Base-by-base conservation (phyloP, 92 coral and sea anemone genomes). In the Actinostola sp. region DNA sequence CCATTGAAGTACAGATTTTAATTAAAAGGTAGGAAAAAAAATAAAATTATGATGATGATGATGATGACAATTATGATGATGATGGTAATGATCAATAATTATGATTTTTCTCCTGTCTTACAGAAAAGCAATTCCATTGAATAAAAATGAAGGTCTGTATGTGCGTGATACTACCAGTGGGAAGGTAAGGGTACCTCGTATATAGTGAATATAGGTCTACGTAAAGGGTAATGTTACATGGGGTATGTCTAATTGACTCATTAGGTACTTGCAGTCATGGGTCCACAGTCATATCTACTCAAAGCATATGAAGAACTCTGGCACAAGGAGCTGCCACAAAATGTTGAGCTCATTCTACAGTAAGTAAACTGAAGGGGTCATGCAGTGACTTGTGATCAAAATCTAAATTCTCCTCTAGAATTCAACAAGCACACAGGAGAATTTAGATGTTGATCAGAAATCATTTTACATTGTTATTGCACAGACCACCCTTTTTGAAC, bases 201-300 rank as follows among this genome's bases (percentile, higher is more conserved):
- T n/a, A n/a, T n/a, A n/a, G n/a, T n/a, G n/a, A n/a, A n/a, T n/a
- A n/a, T n/a, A n/a, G n/a, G n/a, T n/a, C n/a, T n/a, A n/a, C n/a
- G n/a, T n/a, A n/a, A n/a, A n/a, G n/a, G n/a, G n/a, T n/a, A n/a
- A n/a, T n/a, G n/a, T n/a, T n/a, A n/a, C n/a, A n/a, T n/a, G n/a
- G n/a, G n/a, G n/a, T n/a, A n/a, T n/a, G n/a, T n/a, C n/a, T n/a
- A n/a, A n/a, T n/a, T n/a, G n/a, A n/a, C n/a, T 8, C 25, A 20
- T 1, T 24, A 53, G 60, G 60, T 53, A 2, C 60, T 28, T 21
- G 83, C 94, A 15, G 89, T 94, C 1, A 80, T 94, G 92, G 98
- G 98, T 0, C 97, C 98, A 16, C 98, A 94, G 68, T 78, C 98
- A 21, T 94, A 94, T 73, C 63, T 94, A 39, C 72, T 94, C 71